Conservation (phyloP, 1,140 invertebrate species). For the Drosophila athabasca region DNA sequence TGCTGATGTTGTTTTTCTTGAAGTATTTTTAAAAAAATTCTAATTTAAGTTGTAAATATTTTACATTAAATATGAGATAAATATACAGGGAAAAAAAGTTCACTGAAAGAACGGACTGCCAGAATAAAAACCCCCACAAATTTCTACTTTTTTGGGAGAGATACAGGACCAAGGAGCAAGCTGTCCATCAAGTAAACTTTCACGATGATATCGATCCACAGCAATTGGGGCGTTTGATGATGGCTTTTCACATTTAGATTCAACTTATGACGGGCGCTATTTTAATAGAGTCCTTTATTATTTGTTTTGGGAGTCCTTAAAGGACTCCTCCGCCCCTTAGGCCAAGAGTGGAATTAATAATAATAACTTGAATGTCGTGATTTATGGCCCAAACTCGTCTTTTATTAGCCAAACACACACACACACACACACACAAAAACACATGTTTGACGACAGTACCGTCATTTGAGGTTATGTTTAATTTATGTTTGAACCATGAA, state of each 20-base stretch:
- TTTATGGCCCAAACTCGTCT: constrained; percentile 28
- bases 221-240: constrained; percentile 11
- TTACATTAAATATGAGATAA: too few relatives aligned
- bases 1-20: constrained; percentile 13
- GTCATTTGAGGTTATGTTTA: constrained; percentile 43
- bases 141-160: too few relatives aligned
- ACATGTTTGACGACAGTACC: constrained; percentile 19
- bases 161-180: too few relatives aligned
- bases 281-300: constrained; percentile 30
- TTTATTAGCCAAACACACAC: constrained; percentile 44
- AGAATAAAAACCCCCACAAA: too few relatives aligned
- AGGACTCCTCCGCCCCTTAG: constrained; percentile 21
- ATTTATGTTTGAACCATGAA: constrained; percentile 40
- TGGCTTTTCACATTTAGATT: constrained; percentile 3
- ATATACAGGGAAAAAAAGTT: not conserved
- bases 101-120: not conserved
- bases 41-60: constrained; percentile 29
- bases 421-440: constrained; percentile 9
- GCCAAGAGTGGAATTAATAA: constrained; percentile 36
- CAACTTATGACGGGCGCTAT: constrained; percentile 15
- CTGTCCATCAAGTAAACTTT: constrained; percentile 1
- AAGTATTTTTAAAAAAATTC: constrained; percentile 36
- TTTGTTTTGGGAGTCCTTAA: constrained; percentile 27
- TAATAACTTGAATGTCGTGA: constrained; percentile 22
- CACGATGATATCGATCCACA: not conserved